Percentiles rank a stretch among this genome's conserved stretches.
These are phyloP conservation scores for Galagoides demidoff DNA, from an alignment of 2,797 vertebrate genomes.

Conservation along the genomic window DNA sequence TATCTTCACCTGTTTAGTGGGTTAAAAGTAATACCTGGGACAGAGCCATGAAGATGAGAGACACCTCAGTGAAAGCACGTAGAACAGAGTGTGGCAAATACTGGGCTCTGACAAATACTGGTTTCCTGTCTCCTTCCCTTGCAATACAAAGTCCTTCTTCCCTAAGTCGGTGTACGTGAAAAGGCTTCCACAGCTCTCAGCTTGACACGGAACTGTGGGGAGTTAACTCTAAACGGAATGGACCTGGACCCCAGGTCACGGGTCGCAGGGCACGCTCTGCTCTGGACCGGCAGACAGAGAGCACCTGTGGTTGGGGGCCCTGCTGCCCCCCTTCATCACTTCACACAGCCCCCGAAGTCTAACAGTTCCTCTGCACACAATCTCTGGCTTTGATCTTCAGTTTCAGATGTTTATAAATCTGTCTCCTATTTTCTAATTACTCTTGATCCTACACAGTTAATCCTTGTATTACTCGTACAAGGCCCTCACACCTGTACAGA, in stretches of 20 bases:
- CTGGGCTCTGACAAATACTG: constrained; percentile 22
- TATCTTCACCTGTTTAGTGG: background rate
- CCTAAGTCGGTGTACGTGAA: background rate
- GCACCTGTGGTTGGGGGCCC: too few relatives aligned
- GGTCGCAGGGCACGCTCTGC: too few relatives aligned
- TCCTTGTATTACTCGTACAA: background rate
- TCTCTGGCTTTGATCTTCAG: background rate
- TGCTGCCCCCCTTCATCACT: too few relatives aligned
- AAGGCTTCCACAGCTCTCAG: background rate
- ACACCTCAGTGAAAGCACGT: constrained; percentile 5
- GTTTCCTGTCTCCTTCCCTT: constrained; percentile 60
- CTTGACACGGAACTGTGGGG: background rate
- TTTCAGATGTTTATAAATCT: background rate
- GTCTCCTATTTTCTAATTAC: background rate
- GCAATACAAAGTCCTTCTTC: background rate
- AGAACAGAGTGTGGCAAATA: constrained; percentile 48
- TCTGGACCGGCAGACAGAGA: too few relatives aligned
- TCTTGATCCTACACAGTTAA: background rate
- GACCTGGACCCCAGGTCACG: background rate
- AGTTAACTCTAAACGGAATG: background rate
- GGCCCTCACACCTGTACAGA: background rate
- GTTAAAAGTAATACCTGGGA: background rate
- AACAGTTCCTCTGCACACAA: background rate
- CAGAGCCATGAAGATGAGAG: background rate
- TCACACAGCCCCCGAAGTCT: background rate